Percentiles rank a stretch among this genome's conserved stretches.
Evolutionary conservation across 1,140 invertebrate genomes (phyloP).

Genomic region (Triops cancriformis): DNA sequence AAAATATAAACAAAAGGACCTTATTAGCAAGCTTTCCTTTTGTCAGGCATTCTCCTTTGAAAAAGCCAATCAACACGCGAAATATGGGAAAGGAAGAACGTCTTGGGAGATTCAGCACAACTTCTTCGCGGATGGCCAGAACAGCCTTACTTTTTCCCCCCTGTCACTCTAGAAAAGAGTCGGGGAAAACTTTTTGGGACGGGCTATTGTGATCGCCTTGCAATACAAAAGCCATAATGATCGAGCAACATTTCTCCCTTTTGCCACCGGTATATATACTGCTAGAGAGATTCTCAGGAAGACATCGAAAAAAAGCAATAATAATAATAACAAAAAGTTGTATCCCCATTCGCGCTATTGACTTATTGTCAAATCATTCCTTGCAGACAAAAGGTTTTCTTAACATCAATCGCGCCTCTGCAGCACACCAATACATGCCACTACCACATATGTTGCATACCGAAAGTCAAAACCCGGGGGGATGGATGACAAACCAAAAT

Average conservation of each 20-base stretch:
- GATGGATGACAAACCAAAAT: background rate
- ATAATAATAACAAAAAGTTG: background rate
- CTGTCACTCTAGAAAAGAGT: background rate
- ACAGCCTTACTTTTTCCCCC: background rate
- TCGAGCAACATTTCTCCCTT: constrained; percentile 1
- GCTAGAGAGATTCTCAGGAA: background rate
- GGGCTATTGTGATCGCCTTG: background rate
- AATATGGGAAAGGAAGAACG: background rate
- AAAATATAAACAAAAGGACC: background rate
- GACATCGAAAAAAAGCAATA: background rate
- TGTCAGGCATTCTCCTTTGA: background rate
- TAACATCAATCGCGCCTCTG: background rate
- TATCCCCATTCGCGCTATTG: background rate
- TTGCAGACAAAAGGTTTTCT: background rate
- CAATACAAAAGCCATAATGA: constrained; percentile 6
- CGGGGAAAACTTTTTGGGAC: background rate
- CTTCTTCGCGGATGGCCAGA: background rate
- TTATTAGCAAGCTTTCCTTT: background rate
- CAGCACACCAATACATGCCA: background rate
- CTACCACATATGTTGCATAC: background rate
- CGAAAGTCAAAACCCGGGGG: background rate
- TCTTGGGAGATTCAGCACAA: background rate
- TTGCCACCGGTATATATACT: background rate
- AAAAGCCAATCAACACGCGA: background rate
- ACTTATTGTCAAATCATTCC: background rate